Base-by-base conservation (phyloP, 2,888 invertebrate species). In the Teleiodes luculella region DNA sequence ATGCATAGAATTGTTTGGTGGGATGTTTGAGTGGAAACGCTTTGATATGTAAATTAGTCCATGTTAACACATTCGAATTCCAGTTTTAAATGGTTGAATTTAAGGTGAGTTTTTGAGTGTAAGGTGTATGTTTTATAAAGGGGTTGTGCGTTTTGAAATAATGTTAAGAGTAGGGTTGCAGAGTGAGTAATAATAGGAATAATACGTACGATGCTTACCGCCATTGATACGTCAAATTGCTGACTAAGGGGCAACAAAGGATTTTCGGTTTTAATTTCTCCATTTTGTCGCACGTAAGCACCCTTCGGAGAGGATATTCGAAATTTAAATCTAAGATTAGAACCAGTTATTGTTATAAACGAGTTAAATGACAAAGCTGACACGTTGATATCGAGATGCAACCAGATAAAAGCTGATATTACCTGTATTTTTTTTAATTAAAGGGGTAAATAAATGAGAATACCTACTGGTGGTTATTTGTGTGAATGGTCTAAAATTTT, bases 211-310 rank as follows among this genome's bases (percentile, higher is more conserved):
- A 72, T 43, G n/a, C n/a, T n/a, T n/a, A 43, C 43, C 78, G 82
- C 78, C 74, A 86, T 86, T 86, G 84, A 86, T 82, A 86, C 74
- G 78, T 74, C 79, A 74, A 84, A 85, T 86, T 81, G 79, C 71
- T 37, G 45, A 43, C 11, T 77, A 69, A 67, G 68, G 64, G 68
- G 64, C 65, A 69, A 79, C 77, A 80, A 80, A 70, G 65, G 61
- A 51, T 62, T 67, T 58, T 61, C 63, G 8, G 2, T 52, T 13
- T 20, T 13, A 45, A 24, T 52, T 33, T 33, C 18, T 16, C 16
- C 10, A 41, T 41, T 41, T 36, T 24, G 24, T 24, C 24, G 24
- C 24, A 24, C 6, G 24, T 41, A 20, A 41, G 20, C 39, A 18
- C 39, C 39, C 39, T 20, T 41, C 11, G 39, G 18, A 18, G 18